Evolutionary conservation across 2,113 vertebrate species (phyloP).

Genomic region (Setophaga petechia): DNA sequence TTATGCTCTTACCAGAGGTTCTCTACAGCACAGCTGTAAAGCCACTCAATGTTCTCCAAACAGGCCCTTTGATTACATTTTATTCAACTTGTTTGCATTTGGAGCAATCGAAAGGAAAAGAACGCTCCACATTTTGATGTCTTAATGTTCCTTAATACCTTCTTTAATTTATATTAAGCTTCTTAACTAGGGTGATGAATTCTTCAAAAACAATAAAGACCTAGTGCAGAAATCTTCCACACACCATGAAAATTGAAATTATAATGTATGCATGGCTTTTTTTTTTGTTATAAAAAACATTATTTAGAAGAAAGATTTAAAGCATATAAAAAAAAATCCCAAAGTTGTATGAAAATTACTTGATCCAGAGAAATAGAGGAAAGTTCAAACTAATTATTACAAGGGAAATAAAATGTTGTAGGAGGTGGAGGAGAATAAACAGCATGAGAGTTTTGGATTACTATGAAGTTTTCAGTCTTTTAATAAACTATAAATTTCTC

Average conservation of each 20-base stretch:
- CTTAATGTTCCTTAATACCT: conserved; percentile 84
- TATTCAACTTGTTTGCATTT: conserved; percentile 77
- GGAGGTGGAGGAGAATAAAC: background rate
- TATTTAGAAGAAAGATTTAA: conserved; percentile 62
- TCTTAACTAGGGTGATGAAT: conserved; percentile 82
- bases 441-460: background rate
- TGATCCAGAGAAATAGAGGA: conserved; percentile 27
- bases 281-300: conserved; percentile 49
- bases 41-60: conserved; percentile 71
- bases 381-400: conserved; percentile 49
- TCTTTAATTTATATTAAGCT: conserved; percentile 86
- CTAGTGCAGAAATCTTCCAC: conserved; percentile 71
- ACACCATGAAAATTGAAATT: conserved; percentile 72
- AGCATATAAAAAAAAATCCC: conserved; percentile 41
- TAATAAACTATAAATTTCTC: background rate
- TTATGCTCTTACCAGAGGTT: conserved; percentile 65
- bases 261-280: conserved; percentile 48
- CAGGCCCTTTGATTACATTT: conserved; percentile 78
- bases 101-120: conserved; percentile 68
- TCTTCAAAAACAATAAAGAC: conserved; percentile 83
- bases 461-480: background rate
- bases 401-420: conserved; percentile 20
- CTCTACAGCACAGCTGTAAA: conserved; percentile 73
- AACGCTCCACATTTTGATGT: conserved; percentile 80
- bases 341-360: conserved; percentile 52